A percentile compares a stretch with the other conserved stretches of the same genome.
Conservation (phyloP, 92 coral and sea anemone species). For the Porites rus region DNA sequence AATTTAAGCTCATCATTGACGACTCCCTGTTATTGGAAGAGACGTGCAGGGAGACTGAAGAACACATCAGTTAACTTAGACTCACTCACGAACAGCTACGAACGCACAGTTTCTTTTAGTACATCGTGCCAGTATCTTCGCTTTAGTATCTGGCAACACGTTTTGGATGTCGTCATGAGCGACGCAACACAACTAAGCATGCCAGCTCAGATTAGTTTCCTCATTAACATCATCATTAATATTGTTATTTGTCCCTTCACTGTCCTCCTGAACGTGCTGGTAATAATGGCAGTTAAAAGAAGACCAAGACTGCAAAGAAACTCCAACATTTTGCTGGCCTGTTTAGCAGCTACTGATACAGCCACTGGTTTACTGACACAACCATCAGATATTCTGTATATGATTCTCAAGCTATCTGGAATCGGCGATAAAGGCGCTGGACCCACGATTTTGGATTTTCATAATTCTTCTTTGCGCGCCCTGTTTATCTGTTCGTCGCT, state of each 20-base stretch:
- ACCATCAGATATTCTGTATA: neutral
- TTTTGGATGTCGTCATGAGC: neutral
- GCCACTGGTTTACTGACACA: neutral
- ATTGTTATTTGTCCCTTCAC: constrained; percentile 10
- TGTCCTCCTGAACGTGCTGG: constrained; percentile 16
- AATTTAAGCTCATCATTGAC: no score
- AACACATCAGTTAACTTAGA: no score
- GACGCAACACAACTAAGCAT: neutral
- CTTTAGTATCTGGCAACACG: neutral
- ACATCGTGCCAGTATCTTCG: no score
- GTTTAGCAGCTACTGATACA: constrained; percentile 27
- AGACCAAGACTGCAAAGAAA: constrained; percentile 29
- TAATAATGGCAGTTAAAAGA: constrained; percentile 28
- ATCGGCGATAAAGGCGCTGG: no score
- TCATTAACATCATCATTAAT: neutral
- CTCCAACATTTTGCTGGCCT: constrained; percentile 18
- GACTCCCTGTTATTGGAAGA: no score
- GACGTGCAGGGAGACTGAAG: no score
- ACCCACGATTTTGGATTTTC: neutral
- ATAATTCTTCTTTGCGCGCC: neutral
- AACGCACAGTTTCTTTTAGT: no score
- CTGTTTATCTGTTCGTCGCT: neutral
- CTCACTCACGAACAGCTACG: no score
- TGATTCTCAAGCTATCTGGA: neutral
- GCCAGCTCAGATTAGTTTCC: neutral